Evolutionary conservation across 2,888 invertebrate genomes (phyloP).

Genomic region (Petrolisthes manimaculis): DNA sequence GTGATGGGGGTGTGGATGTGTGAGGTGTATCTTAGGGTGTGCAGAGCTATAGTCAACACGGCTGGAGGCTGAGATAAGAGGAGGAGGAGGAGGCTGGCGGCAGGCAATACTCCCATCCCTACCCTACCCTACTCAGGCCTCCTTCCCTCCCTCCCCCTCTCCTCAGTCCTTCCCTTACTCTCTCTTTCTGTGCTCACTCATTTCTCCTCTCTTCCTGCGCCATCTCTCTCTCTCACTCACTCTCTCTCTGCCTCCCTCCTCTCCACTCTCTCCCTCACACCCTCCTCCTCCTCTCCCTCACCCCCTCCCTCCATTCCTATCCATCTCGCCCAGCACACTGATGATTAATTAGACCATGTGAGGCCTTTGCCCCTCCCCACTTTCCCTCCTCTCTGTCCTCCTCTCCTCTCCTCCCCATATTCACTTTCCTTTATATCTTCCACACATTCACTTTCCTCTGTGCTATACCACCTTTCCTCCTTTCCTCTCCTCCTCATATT

Average conservation of each 20-base stretch:
- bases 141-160: not conserved
- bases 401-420: no score
- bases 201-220: conserved; percentile 4
- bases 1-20: not conserved
- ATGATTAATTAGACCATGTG: conserved; percentile 32
- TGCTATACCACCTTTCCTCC: no score
- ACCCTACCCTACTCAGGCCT: conserved; percentile 15
- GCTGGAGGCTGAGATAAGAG: conserved; percentile 44
- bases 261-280: conserved; percentile 20
- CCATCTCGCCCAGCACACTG: not conserved
- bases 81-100: no score
- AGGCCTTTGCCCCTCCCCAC: not conserved
- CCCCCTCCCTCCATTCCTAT: not conserved
- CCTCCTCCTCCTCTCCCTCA: not conserved
- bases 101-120: not conserved
- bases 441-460: no score
- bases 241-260: not conserved
- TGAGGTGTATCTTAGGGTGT: conserved; percentile 5
- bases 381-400: no score
- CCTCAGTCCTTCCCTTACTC: conserved; percentile 11
- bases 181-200: not conserved
- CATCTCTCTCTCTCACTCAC: not conserved
- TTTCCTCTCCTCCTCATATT: no score
- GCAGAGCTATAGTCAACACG: conserved; percentile 30
- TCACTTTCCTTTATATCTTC: no score